Evolutionary conservation across 2,797 vertebrate genomes (phyloP), one percentile per base, ranked within the genome.

Genomic region (Chlorospingus semifuscus): DNA sequence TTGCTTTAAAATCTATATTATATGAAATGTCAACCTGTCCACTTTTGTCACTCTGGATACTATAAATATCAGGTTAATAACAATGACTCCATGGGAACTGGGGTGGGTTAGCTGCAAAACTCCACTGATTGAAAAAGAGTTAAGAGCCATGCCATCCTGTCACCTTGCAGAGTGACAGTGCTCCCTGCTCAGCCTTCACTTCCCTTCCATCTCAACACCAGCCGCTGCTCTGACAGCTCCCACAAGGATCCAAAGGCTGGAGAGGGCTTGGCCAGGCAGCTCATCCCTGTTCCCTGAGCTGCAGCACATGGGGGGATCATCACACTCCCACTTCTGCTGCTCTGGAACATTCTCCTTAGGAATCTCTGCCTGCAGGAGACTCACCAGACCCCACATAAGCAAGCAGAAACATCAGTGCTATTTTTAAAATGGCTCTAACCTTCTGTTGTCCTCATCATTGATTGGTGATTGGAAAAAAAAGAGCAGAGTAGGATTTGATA

Each of bases 391-490:
- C 84, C 70, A 94, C 68, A 86, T 68, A 85, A 87, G 83, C 77
- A 59, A 95, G 60, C 63, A 87, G 93, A 79, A 79, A 26, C 70
- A 68, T 68, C 72, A 69, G 34, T n/a, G 88, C 78, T 95, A 53
- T 93, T 96, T 96, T 95, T 76, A 77, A 93, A 86, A 95, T 74
- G 81, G 36, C 89, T 89, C 79, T 92, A 56, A 96, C 95, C 95
- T 97, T 95, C 90, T 71, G n/a, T 78, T 94, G 91, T 96, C 91
- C 94, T 88, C 82, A 7, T 65, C 83, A 94, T 94, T 95, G 94
- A 96, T 94, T 96, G 95, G 91, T 81, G 83, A 95, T 85, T 9
- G 42, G 53, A 71, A 76, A 79, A 68, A 87, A 83, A 93, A 78
- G 49, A 37, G 21, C 68, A 36, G 57, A 77, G 86, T 32, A 32